Base-by-base conservation (phyloP, 1,140 invertebrate species). In the Steinernema khuongi region DNA sequence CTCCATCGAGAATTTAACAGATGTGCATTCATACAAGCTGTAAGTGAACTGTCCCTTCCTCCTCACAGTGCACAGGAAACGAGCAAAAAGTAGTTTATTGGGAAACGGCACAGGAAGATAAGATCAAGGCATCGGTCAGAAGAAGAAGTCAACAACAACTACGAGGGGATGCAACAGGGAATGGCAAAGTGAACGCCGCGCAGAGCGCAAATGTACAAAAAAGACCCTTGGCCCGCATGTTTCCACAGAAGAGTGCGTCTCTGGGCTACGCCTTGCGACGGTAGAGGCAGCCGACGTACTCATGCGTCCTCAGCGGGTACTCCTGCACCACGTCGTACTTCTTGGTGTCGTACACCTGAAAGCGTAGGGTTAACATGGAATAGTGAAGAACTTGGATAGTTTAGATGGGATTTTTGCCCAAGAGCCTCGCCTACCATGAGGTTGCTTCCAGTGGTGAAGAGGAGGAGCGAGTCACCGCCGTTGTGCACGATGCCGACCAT, bases 281-380 rank as follows among this genome's bases (percentile, higher is more conserved):
- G n/a, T 60, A 50, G n/a, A 77, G 71, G 36, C 75, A 77, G 19
- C 75, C 75, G 72, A 74, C 71, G 66, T 77, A 77, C 33, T 73
- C 75, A 28, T 41, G 60, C 18, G 73, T 30, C 32, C 74, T 77
- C 26, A 77, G 29, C 18, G 75, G 75, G 43, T 77, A 77, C n/a
- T 77, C 75, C 60, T 77, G 75, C 1, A 77, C 68, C 18, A 77
- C 75, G 22, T 71, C 74, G 75, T 67, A 77, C 67, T 74, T 77
- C 60, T 77, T 77, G 14, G 75, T 75, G 72, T 70, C 73, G 75
- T 77, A 77, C 1, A 77, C 75, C 75, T 77, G 72, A 29, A 70
- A 44, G 26, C 28, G n/a, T 26, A 19, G 4, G 28, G 31, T 29
- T 18, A 72, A 60, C 18, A 29, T 0, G 19, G 0, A 33, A 29